Evolutionary conservation across 2,888 invertebrate genomes (phyloP), one percentile per base, ranked within the genome.

Genomic region (Cryptus armator): DNA sequence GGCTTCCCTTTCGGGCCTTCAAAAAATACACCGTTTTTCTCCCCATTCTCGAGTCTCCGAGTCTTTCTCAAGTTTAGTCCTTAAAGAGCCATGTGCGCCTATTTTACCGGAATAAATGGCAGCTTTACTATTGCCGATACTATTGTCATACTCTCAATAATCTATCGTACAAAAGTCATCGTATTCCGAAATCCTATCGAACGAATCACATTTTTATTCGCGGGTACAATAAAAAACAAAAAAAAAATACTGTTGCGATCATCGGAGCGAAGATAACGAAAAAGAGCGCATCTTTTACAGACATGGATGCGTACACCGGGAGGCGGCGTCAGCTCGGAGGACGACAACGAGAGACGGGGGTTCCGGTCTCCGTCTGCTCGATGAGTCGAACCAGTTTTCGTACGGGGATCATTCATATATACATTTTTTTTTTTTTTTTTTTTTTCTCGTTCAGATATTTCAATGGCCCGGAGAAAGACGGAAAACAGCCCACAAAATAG

Each of bases 301-400:
- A n/a, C n/a, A n/a, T n/a, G n/a, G n/a, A n/a, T 14, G 71, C 71
- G 79, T 71, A 53, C 71, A 72, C 79, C 32, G 37, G 62, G 78
- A 64, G 64, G 71, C 62, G 67, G 37, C 2, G 37, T 37, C 37
- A 6, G 59, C 56, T n/a, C n/a, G n/a, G 44, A 56, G 70, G 66
- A 64, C 75, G 81, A 56, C 81, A 53, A 19, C 59, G 48, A 37
- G 70, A 74, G 81, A 59, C 71, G 70, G 64, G 71, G 79, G 76
- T 84, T 70, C 76, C 56, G 79, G 81, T 75, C 71, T 29, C 75
- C 37, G 19, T 56, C 32, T 5, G 19, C 32, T 62, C 32, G 48
- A 64, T 29, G 32, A 53, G 76, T 64, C 37, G 70, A 82, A 85
- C 82, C 76, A 82, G 85, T 85, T 85, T 82, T 82, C 64, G 64